Base-by-base conservation (phyloP, 2,888 invertebrate genomes). In the Amaurobius ferox region DNA sequence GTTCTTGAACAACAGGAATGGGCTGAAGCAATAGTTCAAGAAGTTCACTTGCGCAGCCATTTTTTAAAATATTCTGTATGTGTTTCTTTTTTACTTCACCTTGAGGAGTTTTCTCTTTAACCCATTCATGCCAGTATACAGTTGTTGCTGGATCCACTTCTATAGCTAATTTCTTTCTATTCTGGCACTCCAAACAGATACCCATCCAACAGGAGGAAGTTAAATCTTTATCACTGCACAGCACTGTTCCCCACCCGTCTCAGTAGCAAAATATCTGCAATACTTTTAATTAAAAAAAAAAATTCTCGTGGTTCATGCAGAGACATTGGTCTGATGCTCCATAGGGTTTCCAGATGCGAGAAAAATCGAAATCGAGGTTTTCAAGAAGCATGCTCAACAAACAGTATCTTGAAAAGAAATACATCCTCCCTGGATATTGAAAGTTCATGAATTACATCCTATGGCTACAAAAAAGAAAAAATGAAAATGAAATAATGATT, bases 61-160 rank as follows among this genome's bases (percentile, higher is more conserved):
- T 16, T 19, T 55, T 55, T 6, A 55, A 9, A 55, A 16, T 9
- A 6, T 16, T 9, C n/a, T 55, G 55, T 55, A 55, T 9, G 23
- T 16, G 55, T 19, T 55, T 55, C 5, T 55, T 55, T 55, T 55
- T n/a, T n/a, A n/a, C n/a, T 40, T 40, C 40, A 40, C 40, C 40
- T 40, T 40, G 40, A 40, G 40, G 40, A 40, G 40, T 40, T 40
- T 40, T 40, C 40, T 40, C 40, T 40, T 40, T 40, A 40, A 40
- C 40, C 40, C 13, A 40, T 40, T 40, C 40, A 40, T 40, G 40
- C 40, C 40, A 11, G 13, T 40, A 40, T 40, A 40, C 40, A 40
- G 40, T 13, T 40, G 40, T 40, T 40, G 40, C 40, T 40, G 13
- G 40, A 40, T 40, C 40, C 40, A 40, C 13, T 40, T 40, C 40